Conservation (phyloP, 2,888 invertebrate genomes). For the Spicauda simplicius region DNA sequence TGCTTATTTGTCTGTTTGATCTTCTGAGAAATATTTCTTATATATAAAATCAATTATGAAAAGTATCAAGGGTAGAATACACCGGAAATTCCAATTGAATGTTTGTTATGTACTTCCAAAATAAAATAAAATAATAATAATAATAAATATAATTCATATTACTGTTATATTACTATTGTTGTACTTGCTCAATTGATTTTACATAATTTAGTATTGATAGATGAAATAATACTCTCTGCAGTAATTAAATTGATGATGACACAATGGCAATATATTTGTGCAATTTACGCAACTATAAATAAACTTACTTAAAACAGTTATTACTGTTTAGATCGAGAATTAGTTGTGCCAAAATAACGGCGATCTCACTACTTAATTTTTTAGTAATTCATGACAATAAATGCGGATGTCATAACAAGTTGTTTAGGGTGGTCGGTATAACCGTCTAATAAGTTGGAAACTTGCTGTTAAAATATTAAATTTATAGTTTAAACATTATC, state of each 20-base stretch:
- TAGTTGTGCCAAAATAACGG: not conserved
- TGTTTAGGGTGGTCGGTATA: not conserved
- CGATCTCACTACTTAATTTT: not conserved
- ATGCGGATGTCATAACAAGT: not conserved
- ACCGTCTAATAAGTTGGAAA: no score
- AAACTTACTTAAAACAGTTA: not conserved
- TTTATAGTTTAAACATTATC: no score
- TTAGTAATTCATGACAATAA: conserved; percentile 1
- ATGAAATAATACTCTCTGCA: not conserved
- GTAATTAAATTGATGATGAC: not conserved
- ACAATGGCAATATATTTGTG: conserved; percentile 7
- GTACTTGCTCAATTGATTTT: not conserved
- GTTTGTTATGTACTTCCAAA: not conserved
- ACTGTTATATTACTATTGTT: not conserved
- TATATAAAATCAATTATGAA: not conserved
- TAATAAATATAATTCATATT: no score
- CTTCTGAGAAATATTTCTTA: not conserved
- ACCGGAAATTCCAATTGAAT: not conserved
- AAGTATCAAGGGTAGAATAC: not conserved
- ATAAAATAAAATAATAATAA: no score
- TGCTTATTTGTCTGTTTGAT: conserved; percentile 7
- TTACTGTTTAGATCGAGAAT: not conserved
- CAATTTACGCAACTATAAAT: conserved; percentile 1
- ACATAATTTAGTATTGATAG: not conserved
- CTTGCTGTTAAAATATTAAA: no score